These are phyloP conservation scores for Choristoneura rosaceana DNA, from an alignment of 2,888 invertebrate genomes.

Conservation along the genomic window DNA sequence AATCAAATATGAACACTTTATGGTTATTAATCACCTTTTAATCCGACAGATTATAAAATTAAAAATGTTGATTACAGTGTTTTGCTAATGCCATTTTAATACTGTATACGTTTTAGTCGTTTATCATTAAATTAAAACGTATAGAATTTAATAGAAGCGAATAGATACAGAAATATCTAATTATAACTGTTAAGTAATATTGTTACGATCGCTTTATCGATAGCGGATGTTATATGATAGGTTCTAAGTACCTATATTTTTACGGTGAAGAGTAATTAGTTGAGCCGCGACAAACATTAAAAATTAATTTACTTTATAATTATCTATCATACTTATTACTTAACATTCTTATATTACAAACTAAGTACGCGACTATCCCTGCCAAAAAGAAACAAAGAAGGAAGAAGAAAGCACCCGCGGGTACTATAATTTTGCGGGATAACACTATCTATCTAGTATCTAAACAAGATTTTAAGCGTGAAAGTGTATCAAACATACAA, in stretches of 20 bases:
- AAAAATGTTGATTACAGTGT: constrained; percentile 14
- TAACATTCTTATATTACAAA: too few species aligned
- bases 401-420: too few species aligned
- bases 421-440: too few species aligned
- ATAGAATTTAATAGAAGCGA: constrained; percentile 1
- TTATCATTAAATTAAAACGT: constrained; percentile 12
- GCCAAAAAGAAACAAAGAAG: too few species aligned
- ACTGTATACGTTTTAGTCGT: constrained; percentile 1
- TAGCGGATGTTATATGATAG: background rate
- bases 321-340: too few species aligned
- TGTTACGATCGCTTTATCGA: background rate
- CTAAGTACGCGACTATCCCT: too few species aligned
- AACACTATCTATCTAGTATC: too few species aligned
- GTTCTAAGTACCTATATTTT: too few species aligned
- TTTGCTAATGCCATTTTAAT: constrained; percentile 10
- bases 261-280: too few species aligned
- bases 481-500: too few species aligned
- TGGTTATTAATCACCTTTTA: constrained; percentile 42
- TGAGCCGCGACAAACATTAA: too few species aligned
- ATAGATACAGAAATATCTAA: background rate
- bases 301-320: too few species aligned
- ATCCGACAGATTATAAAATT: constrained; percentile 34
- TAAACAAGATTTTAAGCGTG: background rate
- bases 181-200: background rate
- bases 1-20: constrained; percentile 36